These are phyloP conservation scores for Pristionchus pacificus DNA, from an alignment of 1,140 invertebrate genomes.

Conservation along the genomic window DNA sequence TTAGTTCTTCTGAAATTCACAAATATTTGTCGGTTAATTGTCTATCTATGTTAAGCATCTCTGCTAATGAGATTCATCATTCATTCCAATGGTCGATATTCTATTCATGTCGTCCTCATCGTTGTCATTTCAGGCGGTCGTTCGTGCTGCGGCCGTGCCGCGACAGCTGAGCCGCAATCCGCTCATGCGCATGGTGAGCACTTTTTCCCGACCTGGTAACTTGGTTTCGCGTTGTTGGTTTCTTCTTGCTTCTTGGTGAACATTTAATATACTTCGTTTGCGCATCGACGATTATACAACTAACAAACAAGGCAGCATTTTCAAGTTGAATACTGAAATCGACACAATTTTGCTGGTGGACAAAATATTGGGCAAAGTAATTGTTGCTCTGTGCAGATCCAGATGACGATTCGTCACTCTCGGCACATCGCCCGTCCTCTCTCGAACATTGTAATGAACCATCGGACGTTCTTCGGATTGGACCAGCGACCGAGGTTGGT, in stretches of 20 bases:
- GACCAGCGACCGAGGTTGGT: background rate
- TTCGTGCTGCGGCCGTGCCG: background rate
- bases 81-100: too few species aligned
- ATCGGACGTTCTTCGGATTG: background rate
- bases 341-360: too few species aligned
- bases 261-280: too few species aligned
- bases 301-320: too few species aligned
- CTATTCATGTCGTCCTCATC: background rate
- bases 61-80: too few species aligned
- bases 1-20: too few species aligned
- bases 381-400: background rate
- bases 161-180: background rate
- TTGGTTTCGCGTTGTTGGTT: background rate
- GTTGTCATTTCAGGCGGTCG: background rate
- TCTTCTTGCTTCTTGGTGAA: too few species aligned
- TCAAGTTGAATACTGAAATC: too few species aligned
- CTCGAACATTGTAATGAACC: background rate
- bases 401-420: background rate
- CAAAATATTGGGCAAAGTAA: too few species aligned
- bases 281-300: too few species aligned
- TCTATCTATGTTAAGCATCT: too few species aligned
- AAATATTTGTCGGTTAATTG: too few species aligned
- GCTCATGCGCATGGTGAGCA: background rate
- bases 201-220: background rate
- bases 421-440: background rate